These are phyloP conservation scores for Molorchus minor DNA, from an alignment of 2,888 invertebrate species.

Conservation along the genomic window DNA sequence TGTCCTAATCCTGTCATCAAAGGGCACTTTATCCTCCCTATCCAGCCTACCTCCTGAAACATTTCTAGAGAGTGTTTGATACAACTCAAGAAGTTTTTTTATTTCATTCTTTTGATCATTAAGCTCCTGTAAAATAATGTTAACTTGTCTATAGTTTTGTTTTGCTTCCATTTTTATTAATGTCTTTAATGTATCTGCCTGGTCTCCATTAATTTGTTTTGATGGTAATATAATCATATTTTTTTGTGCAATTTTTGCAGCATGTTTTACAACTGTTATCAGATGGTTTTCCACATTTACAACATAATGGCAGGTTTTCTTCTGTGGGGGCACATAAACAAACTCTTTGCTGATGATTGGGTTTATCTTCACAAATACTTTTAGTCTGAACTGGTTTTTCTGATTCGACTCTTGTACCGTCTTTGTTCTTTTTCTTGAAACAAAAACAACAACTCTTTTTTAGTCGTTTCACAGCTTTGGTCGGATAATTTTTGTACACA, in stretches of 20 bases:
- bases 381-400: constrained; percentile 1
- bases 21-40: too few species aligned
- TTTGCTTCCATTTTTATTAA: constrained; percentile 37
- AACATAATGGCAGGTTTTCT: too few species aligned
- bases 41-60: background rate
- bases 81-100: constrained; percentile 9
- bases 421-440: constrained; percentile 6
- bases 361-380: background rate
- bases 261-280: constrained; percentile 1
- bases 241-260: background rate
- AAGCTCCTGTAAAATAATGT: constrained; percentile 34
- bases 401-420: background rate
- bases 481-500: constrained; percentile 22
- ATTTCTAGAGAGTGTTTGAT: background rate
- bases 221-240: constrained; percentile 4
- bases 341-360: too few species aligned
- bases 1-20: too few species aligned
- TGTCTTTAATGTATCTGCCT: constrained; percentile 31
- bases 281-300: constrained; percentile 12
- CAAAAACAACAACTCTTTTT: constrained; percentile 4
- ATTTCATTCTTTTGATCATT: constrained; percentile 32
- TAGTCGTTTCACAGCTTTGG: background rate
- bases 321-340: background rate
- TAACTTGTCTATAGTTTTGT: constrained; percentile 38
- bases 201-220: background rate